Percentiles rank a stretch among this genome's conserved stretches.
phyloP scores from a whole-genome alignment of 2,113 vertebrate genomes.

The Murina feae region DNA sequence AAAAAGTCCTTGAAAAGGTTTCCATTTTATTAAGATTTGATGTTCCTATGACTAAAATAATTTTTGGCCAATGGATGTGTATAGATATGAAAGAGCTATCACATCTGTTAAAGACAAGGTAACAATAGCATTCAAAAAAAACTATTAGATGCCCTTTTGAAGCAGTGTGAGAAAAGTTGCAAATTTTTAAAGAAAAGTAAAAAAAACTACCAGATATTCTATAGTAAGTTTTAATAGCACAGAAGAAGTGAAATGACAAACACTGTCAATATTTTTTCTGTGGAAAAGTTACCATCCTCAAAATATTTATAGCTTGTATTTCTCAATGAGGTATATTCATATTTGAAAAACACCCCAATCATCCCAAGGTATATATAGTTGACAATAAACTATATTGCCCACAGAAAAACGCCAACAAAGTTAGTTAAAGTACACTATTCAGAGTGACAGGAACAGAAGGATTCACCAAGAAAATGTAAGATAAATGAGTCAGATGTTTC shows the following conservation, averaged over 20 bases:
- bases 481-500: not conserved
- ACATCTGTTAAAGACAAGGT: not conserved
- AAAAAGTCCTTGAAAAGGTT: conserved; percentile 1
- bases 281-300: not conserved
- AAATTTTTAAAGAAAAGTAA: not conserved
- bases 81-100: not conserved
- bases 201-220: conserved; percentile 12
- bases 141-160: not conserved
- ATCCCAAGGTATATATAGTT: not conserved
- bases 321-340: not conserved
- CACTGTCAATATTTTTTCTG: not conserved
- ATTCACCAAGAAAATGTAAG: conserved; percentile 5
- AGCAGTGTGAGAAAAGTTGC: not conserved
- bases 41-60: conserved; percentile 18
- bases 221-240: not conserved
- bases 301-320: not conserved
- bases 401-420: not conserved
- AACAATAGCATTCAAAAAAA: not conserved
- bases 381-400: not conserved
- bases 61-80: not conserved
- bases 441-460: not conserved
- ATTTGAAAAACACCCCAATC: not conserved
- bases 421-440: not conserved
- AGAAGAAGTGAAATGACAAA: not conserved
- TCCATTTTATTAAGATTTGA: not conserved